Percentiles rank a stretch among this genome's conserved stretches.
These are phyloP conservation scores for Graphium colonna DNA, from an alignment of 2,888 invertebrate genomes.

Conservation along the genomic window DNA sequence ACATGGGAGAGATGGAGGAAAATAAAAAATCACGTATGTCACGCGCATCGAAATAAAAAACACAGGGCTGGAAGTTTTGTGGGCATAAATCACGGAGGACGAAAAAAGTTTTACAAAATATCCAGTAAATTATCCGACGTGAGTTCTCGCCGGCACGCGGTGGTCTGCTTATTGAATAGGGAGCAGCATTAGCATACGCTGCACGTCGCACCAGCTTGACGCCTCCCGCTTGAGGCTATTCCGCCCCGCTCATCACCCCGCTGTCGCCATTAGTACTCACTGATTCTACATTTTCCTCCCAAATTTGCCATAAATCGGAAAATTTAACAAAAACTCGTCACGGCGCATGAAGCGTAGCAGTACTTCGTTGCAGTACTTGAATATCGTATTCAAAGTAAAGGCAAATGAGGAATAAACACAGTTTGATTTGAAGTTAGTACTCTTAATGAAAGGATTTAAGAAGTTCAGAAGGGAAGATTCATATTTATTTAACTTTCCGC, in stretches of 20 bases:
- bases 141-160: slow-evolving; percentile 77
- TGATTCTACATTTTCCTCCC: slow-evolving; percentile 22
- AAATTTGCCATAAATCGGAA: slow-evolving; percentile 16
- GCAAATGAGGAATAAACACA: not conserved
- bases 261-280: slow-evolving; percentile 21
- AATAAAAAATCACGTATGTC: slow-evolving; percentile 78
- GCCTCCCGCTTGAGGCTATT: slow-evolving; percentile 26
- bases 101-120: slow-evolving; percentile 80
- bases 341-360: not conserved
- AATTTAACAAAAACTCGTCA: not conserved
- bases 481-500: slow-evolving; percentile 54
- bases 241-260: slow-evolving; percentile 25
- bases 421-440: not conserved
- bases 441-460: slow-evolving; percentile 1
- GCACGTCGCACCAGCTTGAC: slow-evolving; percentile 68
- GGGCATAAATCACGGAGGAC: slow-evolving; percentile 78
- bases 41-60: slow-evolving; percentile 80
- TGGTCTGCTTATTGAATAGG: slow-evolving; percentile 80
- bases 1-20: slow-evolving; percentile 28
- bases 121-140: slow-evolving; percentile 80
- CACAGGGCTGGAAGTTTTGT: slow-evolving; percentile 74
- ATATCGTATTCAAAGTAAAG: not conserved
- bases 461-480: slow-evolving; percentile 27
- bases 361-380: not conserved
- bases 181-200: slow-evolving; percentile 72